A percentile compares a stretch with the other conserved stretches of the same genome.
phyloP scores from a whole-genome alignment of 2,888 invertebrate species.

The Cerastis leucographa region DNA sequence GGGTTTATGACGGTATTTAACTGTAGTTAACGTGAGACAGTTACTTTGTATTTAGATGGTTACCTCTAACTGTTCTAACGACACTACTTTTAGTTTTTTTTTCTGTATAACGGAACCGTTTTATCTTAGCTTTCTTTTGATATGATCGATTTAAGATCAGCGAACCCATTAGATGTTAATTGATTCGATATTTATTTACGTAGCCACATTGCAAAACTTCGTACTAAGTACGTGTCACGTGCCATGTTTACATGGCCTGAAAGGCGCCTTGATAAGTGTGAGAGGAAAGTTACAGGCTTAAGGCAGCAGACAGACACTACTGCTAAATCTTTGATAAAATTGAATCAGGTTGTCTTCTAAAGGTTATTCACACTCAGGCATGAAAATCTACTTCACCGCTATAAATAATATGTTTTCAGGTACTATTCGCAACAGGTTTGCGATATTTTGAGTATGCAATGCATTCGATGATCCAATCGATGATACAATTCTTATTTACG shows the following conservation, averaged over 20 bases:
- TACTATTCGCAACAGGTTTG: background rate
- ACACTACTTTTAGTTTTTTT: conserved; percentile 9
- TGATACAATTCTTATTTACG: conserved; percentile 17
- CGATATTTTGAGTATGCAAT: background rate
- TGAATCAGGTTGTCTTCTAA: conserved; percentile 19
- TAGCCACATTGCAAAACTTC: conserved; percentile 6
- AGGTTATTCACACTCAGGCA: conserved; percentile 30
- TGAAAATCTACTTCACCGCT: background rate
- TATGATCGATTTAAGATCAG: conserved; percentile 31
- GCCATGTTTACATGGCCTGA: conserved; percentile 32
- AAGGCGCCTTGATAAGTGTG: conserved; percentile 36
- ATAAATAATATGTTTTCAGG: background rate
- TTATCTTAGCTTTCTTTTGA: conserved; percentile 2
- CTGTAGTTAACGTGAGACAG: conserved; percentile 33
- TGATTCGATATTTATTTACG: background rate
- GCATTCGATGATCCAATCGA: conserved; percentile 3
- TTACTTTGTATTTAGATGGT: conserved; percentile 45
- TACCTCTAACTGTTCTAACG: conserved; percentile 33
- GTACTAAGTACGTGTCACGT: background rate
- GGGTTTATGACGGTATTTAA: conserved; percentile 45
- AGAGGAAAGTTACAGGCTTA: conserved; percentile 23
- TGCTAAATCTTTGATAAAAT: conserved; percentile 22
- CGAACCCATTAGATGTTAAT: background rate
- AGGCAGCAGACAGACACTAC: conserved; percentile 5
- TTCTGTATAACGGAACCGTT: conserved; percentile 20